phyloP scores from a whole-genome alignment of 2,797 vertebrate species.

The Pantherophis vulpinus region DNA sequence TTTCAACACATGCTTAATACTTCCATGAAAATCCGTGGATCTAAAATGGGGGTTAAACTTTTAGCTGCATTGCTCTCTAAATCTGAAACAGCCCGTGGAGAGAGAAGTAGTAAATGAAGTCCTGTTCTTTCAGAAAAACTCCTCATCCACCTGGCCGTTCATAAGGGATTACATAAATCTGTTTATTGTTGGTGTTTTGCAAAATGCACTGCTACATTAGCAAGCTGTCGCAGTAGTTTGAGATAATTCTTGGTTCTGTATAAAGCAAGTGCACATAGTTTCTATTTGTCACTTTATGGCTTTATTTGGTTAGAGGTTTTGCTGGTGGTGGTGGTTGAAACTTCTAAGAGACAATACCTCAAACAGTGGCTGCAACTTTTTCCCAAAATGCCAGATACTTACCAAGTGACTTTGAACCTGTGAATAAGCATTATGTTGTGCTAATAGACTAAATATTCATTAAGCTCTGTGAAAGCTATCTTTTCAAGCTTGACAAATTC shows the following conservation, averaged over 20 bases:
- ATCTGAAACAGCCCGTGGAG: slow-evolving; percentile 6
- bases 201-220: slow-evolving; percentile 54
- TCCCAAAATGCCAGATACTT: neutral
- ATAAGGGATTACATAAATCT: slow-evolving; percentile 46
- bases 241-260: slow-evolving; percentile 48
- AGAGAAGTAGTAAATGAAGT: slow-evolving; percentile 16
- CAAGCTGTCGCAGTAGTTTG: slow-evolving; percentile 60
- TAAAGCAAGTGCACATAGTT: slow-evolving; percentile 46
- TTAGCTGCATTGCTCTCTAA: neutral
- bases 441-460: neutral
- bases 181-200: slow-evolving; percentile 60
- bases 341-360: slow-evolving; percentile 29
- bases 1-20: neutral
- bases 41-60: neutral
- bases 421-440: neutral
- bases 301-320: slow-evolving; percentile 6
- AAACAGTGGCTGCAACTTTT: slow-evolving; percentile 39
- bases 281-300: slow-evolving; percentile 50
- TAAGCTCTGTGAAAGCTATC: neutral
- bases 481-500: neutral
- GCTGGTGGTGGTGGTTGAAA: neutral
- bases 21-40: neutral
- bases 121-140: slow-evolving; percentile 32
- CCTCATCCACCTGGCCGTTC: slow-evolving; percentile 51
- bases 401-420: slow-evolving; percentile 12